phyloP scores from a whole-genome alignment of 2,797 vertebrate species.

The Myotis vivesi region DNA sequence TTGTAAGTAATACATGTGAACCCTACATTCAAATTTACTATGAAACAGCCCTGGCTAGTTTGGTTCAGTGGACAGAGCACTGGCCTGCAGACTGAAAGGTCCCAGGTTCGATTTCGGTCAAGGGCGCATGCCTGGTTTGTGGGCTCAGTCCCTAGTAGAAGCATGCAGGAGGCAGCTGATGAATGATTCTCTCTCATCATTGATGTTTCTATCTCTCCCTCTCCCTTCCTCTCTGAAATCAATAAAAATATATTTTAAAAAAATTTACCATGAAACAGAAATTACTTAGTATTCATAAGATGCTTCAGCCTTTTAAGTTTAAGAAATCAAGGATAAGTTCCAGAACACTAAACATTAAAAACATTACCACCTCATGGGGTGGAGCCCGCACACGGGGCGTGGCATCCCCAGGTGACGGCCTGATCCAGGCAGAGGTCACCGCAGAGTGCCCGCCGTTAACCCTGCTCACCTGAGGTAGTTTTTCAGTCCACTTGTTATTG shows the following conservation, averaged over 20 bases:
- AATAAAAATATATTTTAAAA: not conserved
- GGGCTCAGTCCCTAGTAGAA: not conserved
- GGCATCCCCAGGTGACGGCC: accelerated
- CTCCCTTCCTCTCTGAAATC: not conserved
- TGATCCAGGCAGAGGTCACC: too few species aligned
- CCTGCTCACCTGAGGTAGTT: constrained; percentile 96
- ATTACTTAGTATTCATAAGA: not conserved
- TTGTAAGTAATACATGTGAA: constrained; percentile 8
- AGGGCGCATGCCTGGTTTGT: not conserved
- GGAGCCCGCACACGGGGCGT: accelerated
- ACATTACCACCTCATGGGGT: not conserved
- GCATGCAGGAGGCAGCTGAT: not conserved
- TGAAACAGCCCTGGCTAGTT: not conserved
- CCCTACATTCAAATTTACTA: not conserved
- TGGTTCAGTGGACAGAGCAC: not conserved
- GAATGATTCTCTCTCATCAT: not conserved
- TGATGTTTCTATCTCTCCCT: not conserved
- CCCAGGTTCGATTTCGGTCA: not conserved
- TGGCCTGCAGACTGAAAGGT: too few species aligned
- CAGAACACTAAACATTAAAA: not conserved
- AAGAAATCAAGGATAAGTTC: not conserved
- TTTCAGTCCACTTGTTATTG: constrained; percentile 96
- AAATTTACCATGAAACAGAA: not conserved
- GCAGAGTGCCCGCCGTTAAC: not conserved
- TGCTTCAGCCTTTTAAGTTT: not conserved